phyloP scores from a whole-genome alignment of 2,888 invertebrate species.

The Ectemnius lituratus region DNA sequence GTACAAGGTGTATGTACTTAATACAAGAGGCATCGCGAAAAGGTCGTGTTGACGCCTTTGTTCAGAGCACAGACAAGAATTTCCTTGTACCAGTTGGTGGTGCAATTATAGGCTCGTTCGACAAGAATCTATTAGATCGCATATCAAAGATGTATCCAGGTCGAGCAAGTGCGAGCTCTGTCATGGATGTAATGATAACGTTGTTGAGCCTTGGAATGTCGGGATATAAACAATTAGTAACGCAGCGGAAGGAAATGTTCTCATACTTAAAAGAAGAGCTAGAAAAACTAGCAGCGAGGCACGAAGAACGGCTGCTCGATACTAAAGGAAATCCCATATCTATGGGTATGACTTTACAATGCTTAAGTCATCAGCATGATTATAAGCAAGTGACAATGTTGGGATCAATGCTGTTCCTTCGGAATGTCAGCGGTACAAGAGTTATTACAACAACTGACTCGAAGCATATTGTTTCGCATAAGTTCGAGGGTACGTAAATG shows the following conservation, averaged over 20 bases:
- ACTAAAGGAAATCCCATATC: slow-evolving; percentile 86
- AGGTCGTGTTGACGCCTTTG: slow-evolving; percentile 87
- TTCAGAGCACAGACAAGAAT: slow-evolving; percentile 92
- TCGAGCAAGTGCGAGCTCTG: slow-evolving; percentile 85
- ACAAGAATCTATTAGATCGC: slow-evolving; percentile 81
- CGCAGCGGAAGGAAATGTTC: slow-evolving; percentile 81
- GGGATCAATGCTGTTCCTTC: slow-evolving; percentile 86
- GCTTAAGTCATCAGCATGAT: slow-evolving; percentile 72
- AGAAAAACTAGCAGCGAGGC: slow-evolving; percentile 79
- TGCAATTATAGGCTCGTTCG: slow-evolving; percentile 86
- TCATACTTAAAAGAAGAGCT: slow-evolving; percentile 81
- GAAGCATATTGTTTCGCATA: slow-evolving; percentile 80
- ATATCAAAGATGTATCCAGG: slow-evolving; percentile 86
- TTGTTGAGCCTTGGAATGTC: slow-evolving; percentile 84
- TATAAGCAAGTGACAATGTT: slow-evolving; percentile 80
- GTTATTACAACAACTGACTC: slow-evolving; percentile 80
- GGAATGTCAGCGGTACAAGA: slow-evolving; percentile 86
- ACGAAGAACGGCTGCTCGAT: slow-evolving; percentile 81
- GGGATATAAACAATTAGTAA: slow-evolving; percentile 82
- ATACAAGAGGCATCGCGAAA: slow-evolving; percentile 83
- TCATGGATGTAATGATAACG: slow-evolving; percentile 88
- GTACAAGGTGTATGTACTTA: slow-evolving; percentile 82
- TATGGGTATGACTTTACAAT: slow-evolving; percentile 79
- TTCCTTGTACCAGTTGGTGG: slow-evolving; percentile 92
- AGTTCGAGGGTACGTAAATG: slow-evolving; percentile 79